Conservation (phyloP, 1,140 invertebrate genomes). For the Drosophila funebris region DNA sequence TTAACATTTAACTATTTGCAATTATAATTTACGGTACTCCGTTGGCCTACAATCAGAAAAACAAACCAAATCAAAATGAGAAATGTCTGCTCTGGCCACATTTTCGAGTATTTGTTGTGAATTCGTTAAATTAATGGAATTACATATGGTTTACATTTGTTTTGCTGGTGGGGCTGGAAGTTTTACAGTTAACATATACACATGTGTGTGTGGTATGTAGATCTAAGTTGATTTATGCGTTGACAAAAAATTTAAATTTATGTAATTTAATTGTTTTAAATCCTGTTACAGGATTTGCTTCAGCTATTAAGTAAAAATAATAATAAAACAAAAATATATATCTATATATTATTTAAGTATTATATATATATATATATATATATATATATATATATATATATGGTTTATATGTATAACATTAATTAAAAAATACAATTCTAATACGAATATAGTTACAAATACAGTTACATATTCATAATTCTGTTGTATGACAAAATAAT, state of each 20-base stretch:
- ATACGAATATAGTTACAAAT: constrained; percentile 35
- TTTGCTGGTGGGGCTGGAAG: constrained; percentile 75
- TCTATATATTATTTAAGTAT: constrained; percentile 21
- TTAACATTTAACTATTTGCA: constrained; percentile 71
- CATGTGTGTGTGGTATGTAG: constrained; percentile 41
- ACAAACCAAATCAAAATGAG: background rate
- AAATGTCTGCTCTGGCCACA: constrained; percentile 3
- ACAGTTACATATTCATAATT: constrained; percentile 12
- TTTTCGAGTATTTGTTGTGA: background rate
- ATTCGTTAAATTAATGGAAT: constrained; percentile 42
- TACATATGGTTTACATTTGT: constrained; percentile 34
- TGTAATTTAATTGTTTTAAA: constrained; percentile 67
- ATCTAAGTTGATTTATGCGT: constrained; percentile 40
- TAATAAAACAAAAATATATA: constrained; percentile 51
- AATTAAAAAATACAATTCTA: constrained; percentile 51
- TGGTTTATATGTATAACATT: constrained; percentile 33
- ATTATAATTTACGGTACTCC: constrained; percentile 20
- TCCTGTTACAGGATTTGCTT: constrained; percentile 80
- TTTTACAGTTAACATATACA: constrained; percentile 59
- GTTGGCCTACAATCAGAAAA: constrained; percentile 17
- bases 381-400: constrained; percentile 32
- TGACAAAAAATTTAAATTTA: constrained; percentile 33
- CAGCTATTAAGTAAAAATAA: constrained; percentile 75
- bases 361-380: constrained; percentile 21
- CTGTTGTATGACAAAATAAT: constrained; percentile 54